Evolutionary conservation across 2,797 vertebrate species (phyloP), one percentile per base, ranked within the genome.

Genomic region (Sparus aurata): DNA sequence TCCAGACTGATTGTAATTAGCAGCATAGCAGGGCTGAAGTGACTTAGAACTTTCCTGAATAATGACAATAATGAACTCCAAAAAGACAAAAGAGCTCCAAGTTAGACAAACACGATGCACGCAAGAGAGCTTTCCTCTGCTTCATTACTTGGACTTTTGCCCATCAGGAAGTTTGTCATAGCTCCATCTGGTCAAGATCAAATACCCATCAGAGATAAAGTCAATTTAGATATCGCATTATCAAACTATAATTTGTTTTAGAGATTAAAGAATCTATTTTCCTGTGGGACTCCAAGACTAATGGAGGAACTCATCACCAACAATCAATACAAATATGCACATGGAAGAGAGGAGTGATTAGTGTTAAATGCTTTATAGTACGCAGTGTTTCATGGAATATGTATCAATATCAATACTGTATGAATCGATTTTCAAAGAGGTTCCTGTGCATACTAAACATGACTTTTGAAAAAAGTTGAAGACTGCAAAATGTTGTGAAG

Each of bases 161-260:
- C 55, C 34, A 25, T 38, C 27, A 52, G 53, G 61, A 72, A 65
- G 60, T 20, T 58, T n/a, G 66, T 49, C 46, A 61, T n/a, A n/a
- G 11, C 47, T 75, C 53, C 50, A 76, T 86, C 45, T 77, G 73
- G 61, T 75, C 45, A 65, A 50, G 11, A 77, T 84, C 62, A 75
- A 50, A 69, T 79, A 69, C 71, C 77, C 30, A 68, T 68, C 38
- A 79, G 69, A 73, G 55, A 69, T 69, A 30, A 20, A 58, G 41
- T 74, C 22, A 34, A 1, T 69, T 82, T 62, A 60, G 17, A 55
- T 62, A 68, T 52, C 72, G 16, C 38, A 74, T 77, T 79, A 77
- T 71, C 15, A 72, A 61, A 79, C 65, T 49, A 70, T 75, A 81
- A 85, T 77, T 83, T 67, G 49, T 69, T 75, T 85, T 72, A 81